A percentile compares a stretch with the other conserved stretches of the same genome.
Evolutionary conservation across 2,113 vertebrate species (phyloP).

Genomic region (Lanius collurio): DNA sequence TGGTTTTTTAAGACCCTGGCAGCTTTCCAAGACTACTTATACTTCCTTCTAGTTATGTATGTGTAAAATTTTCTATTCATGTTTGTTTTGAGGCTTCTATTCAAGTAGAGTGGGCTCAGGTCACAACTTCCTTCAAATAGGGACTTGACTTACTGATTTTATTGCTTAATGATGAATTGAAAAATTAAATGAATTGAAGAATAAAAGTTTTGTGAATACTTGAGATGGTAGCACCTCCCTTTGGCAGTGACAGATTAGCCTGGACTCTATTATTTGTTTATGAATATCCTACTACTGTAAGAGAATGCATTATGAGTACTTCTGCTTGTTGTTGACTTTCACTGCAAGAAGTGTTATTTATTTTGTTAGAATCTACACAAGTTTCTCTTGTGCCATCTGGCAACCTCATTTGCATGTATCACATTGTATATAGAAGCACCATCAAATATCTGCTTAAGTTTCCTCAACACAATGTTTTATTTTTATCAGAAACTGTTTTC

Average conservation of each 20-base stretch:
- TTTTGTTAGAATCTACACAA: neutral
- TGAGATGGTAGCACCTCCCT: neutral
- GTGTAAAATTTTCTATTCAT: neutral
- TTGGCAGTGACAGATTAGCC: neutral
- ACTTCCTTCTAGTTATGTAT: neutral
- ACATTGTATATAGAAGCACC: neutral
- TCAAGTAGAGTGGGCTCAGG: neutral
- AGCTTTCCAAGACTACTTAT: neutral
- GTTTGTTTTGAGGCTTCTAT: neutral
- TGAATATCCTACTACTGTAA: neutral
- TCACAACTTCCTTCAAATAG: neutral
- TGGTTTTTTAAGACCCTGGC: neutral
- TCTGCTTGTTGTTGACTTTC: neutral
- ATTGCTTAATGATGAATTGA: neutral
- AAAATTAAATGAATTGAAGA: neutral
- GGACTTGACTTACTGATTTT: neutral
- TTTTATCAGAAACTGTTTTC: neutral
- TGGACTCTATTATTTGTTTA: neutral
- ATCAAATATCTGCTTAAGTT: neutral
- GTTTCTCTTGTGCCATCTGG: neutral
- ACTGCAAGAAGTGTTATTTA: neutral
- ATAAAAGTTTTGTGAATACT: neutral
- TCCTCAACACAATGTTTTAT: neutral
- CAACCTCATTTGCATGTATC: neutral
- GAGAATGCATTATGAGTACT: neutral